Conservation (phyloP, 1,140 invertebrate species). For the Frieseomelitta varia region DNA sequence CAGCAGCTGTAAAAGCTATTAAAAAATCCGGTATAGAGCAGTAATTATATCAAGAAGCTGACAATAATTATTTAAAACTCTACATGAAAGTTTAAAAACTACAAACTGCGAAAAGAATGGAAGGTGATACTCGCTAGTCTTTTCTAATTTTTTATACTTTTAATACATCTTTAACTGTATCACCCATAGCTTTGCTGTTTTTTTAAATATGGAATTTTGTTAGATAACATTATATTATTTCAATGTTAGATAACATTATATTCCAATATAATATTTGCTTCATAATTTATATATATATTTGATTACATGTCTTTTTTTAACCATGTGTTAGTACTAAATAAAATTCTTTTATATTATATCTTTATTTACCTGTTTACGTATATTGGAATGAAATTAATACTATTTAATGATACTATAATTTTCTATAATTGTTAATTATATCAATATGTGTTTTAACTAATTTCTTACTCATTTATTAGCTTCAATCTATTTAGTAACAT, state of each 20-base stretch:
- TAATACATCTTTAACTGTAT: conserved; percentile 48
- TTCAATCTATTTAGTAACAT: conserved; percentile 33
- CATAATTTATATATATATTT: conserved; percentile 52
- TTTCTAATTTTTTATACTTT: conserved; percentile 64
- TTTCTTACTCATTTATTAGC: conserved; percentile 46
- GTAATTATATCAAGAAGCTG: conserved; percentile 39
- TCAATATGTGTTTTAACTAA: conserved; percentile 35
- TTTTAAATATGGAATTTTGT: conserved; percentile 27
- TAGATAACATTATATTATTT: conserved; percentile 28
- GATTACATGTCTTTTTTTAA: conserved; percentile 42
- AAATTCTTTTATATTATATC: conserved; percentile 49
- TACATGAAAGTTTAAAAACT: conserved; percentile 20
- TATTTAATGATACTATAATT: conserved; percentile 23
- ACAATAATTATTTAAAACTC: conserved; percentile 52
- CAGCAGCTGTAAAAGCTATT: conserved; percentile 55
- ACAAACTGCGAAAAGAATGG: conserved; percentile 16
- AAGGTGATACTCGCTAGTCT: conserved; percentile 63
- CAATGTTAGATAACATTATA: conserved; percentile 25
- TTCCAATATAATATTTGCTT: conserved; percentile 38
- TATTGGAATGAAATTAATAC: conserved; percentile 36
- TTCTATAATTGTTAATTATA: conserved; percentile 45
- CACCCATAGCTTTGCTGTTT: conserved; percentile 28
- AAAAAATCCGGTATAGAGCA: conserved; percentile 66
- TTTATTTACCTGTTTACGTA: conserved; percentile 46
- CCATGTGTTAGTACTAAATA: conserved; percentile 36